Conservation (phyloP, 2,888 invertebrate species). For the Encarsia formosa region DNA sequence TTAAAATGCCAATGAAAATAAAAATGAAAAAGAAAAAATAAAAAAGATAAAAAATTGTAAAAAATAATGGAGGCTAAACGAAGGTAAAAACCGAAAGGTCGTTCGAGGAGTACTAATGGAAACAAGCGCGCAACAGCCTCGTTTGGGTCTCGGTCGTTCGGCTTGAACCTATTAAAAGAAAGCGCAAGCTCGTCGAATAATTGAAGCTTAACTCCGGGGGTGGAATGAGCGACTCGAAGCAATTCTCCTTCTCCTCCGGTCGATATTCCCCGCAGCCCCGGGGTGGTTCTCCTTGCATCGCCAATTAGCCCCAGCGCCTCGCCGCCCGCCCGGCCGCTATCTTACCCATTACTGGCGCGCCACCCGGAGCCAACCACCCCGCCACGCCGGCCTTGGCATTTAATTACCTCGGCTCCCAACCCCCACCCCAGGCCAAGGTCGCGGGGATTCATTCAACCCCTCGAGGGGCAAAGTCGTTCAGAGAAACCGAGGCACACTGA, state of each 20-base stretch:
- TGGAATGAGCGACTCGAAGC: slow-evolving; percentile 47
- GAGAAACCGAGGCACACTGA: slow-evolving; percentile 44
- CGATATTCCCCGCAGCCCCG: slow-evolving; percentile 11
- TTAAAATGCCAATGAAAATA: too few relatives aligned
- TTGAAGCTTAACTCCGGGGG: slow-evolving; percentile 33
- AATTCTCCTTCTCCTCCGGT: slow-evolving; percentile 36
- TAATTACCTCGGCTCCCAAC: slow-evolving; percentile 42
- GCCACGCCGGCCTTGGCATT: slow-evolving; percentile 49
- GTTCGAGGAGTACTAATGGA: too few relatives aligned
- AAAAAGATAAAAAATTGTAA: too few relatives aligned
- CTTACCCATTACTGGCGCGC: slow-evolving; percentile 38
- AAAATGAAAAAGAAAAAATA: too few relatives aligned
- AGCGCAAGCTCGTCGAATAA: slow-evolving; percentile 27
- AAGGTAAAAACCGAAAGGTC: too few relatives aligned
- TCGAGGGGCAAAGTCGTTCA: slow-evolving; percentile 19
- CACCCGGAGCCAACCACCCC: slow-evolving; percentile 17
- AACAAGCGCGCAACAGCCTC: too few relatives aligned
- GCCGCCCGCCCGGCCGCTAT: slow-evolving; percentile 24
- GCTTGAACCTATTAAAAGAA: slow-evolving; percentile 16
- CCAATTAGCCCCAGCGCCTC: slow-evolving; percentile 47
- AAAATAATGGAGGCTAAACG: too few relatives aligned
- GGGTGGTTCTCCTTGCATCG: slow-evolving; percentile 44
- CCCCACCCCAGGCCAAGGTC: slow-evolving; percentile 46
- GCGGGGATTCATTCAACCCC: slow-evolving; percentile 41
- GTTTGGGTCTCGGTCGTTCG: too few relatives aligned